Evolutionary conservation across 2,888 invertebrate genomes (phyloP).

Genomic region (Epinotia ramella): DNA sequence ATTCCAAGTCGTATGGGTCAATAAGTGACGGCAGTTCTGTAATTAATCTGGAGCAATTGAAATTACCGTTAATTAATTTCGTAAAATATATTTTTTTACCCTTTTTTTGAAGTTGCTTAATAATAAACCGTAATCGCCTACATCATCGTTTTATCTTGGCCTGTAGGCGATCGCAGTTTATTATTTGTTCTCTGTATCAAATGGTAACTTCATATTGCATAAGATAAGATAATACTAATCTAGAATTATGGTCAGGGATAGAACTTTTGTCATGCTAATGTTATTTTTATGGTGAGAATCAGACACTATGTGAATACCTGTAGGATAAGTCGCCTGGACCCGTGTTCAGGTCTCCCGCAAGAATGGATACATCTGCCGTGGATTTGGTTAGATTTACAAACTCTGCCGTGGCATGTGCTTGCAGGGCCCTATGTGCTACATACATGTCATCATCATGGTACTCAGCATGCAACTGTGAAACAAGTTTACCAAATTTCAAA

Average conservation of each 20-base stretch:
- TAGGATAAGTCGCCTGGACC: constrained; percentile 94
- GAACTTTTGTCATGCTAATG: too few relatives aligned
- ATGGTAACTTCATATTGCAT: too few relatives aligned
- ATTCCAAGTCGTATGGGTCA: constrained; percentile 68
- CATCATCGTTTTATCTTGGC: too few relatives aligned
- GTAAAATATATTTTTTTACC: too few relatives aligned
- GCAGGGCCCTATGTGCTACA: constrained; percentile 95
- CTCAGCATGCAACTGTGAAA: constrained; percentile 95
- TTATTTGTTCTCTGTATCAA: too few relatives aligned
- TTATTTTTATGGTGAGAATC: background rate
- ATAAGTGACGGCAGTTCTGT: constrained; percentile 77
- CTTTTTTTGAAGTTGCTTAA: too few relatives aligned
- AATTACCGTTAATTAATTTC: too few relatives aligned
- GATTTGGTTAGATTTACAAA: constrained; percentile 94
- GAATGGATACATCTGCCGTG: constrained; percentile 91
- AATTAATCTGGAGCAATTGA: constrained; percentile 63
- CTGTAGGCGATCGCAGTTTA: too few relatives aligned
- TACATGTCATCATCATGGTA: constrained; percentile 96
- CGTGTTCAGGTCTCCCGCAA: constrained; percentile 98
- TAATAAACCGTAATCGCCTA: too few relatives aligned
- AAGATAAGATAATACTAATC: too few relatives aligned
- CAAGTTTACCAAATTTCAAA: background rate
- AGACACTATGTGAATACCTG: constrained; percentile 71
- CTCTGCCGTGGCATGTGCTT: constrained; percentile 97
- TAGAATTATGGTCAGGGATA: background rate